These are phyloP conservation scores for Siphamia tubifer DNA, from an alignment of 2,113 vertebrate species.

Conservation along the genomic window DNA sequence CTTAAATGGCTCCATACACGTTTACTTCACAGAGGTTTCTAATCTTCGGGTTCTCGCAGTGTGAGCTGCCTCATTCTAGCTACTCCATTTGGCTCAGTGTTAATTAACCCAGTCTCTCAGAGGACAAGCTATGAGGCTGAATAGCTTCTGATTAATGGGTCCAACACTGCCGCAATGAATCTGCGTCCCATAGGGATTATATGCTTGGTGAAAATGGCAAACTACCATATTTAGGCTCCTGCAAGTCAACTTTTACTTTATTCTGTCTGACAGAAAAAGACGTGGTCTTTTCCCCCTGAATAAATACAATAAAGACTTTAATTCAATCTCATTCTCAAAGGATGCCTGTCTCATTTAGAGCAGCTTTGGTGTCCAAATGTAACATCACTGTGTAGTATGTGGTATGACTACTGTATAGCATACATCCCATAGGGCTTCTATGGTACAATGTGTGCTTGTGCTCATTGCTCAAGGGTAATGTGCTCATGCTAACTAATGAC, in stretches of 20 bases:
- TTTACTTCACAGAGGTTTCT: slow-evolving; percentile 41
- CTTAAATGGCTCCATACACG: slow-evolving; percentile 23
- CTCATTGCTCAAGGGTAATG: slow-evolving; percentile 29
- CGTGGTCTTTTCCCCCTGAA: slow-evolving; percentile 51
- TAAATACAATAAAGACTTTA: slow-evolving; percentile 45
- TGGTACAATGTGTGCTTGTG: slow-evolving; percentile 17
- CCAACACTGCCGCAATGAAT: slow-evolving; percentile 64
- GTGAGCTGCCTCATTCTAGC: slow-evolving; percentile 48
- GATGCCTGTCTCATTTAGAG: slow-evolving; percentile 25
- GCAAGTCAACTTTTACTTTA: slow-evolving; percentile 54
- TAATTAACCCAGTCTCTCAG: slow-evolving; percentile 67
- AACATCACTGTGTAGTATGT: slow-evolving; percentile 24
- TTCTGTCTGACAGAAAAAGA: slow-evolving; percentile 51
- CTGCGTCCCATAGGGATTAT: slow-evolving; percentile 52
- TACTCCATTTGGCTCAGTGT: slow-evolving; percentile 48
- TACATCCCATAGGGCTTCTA: slow-evolving; percentile 9
- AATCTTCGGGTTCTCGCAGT: slow-evolving; percentile 37
- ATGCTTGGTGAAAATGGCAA: slow-evolving; percentile 63
- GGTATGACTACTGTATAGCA: background rate
- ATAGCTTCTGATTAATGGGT: slow-evolving; percentile 68
- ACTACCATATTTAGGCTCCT: slow-evolving; percentile 69
- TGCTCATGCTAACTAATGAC: slow-evolving; percentile 16
- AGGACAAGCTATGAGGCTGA: slow-evolving; percentile 62
- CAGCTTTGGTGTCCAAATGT: slow-evolving; percentile 11
- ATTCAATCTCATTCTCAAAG: slow-evolving; percentile 49